Base-by-base conservation (phyloP, 2,888 invertebrate species). In the Drosophila limbata region DNA sequence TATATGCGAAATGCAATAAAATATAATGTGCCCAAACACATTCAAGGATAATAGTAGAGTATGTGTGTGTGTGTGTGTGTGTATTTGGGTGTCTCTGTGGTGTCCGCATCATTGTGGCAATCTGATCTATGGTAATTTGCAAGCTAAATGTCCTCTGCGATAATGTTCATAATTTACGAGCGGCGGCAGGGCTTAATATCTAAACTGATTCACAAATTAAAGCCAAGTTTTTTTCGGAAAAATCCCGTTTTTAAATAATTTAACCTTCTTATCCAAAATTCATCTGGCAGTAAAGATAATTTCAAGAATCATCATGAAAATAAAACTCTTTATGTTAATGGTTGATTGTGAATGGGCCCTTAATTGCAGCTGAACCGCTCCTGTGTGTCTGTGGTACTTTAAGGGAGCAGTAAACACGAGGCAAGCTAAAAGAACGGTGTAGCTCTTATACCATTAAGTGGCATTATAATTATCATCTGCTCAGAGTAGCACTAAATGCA, bases 401-500 rank as follows among this genome's bases (percentile, higher is more conserved):
- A 44, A 11, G 13, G 37, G 47, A 33, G 52, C 31, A 15, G 4
- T 55, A 17, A 17, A 57, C 13, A 57, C 35, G 52, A 42, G 59
- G 35, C 48, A 40, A 37, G 21, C 50, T n/a, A 35, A 19, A 42
- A 37, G 31, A 21, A 44, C 64, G 17, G 61, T 48, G 56, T 57
- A 44, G 56, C 69, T 66, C 64, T 67, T 66, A 65, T 65, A 74
- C 77, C 80, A 77, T 82, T 77, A 88, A 86, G 81, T 86, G 81
- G 81, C 79, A 77, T 82, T 79, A 88, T 88, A 89, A 89, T 88
- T 86, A 86, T 81, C 78, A 84, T 79, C 77, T 74, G 70, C 66
- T 56, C 44, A 50, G 48, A 52, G 45, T 56, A 57, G 37, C 57
- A 65, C 62, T 52, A 65, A 62, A 45, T 39, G 60, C 64, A 56